These are phyloP conservation scores for Rhopilema esculentum DNA, from an alignment of 30 jellyfish, hydroid and myxozoan species.

Conservation along the genomic window DNA sequence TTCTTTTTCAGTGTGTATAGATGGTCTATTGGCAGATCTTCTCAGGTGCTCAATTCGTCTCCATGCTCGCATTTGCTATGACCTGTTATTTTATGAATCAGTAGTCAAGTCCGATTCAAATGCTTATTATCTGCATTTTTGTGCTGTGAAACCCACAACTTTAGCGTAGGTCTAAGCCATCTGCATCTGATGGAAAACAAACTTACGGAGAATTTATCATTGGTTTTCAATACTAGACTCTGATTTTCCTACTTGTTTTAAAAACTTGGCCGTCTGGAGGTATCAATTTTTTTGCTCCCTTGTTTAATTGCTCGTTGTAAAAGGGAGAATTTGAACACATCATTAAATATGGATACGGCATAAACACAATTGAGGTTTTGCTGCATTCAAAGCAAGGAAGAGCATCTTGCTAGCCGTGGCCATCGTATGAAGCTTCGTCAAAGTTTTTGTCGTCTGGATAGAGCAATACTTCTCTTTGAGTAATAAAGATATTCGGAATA, in stretches of 20 bases:
- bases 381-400: neutral
- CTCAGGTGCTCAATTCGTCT: conserved; percentile 12
- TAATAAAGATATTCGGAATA: neutral
- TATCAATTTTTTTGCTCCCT: neutral
- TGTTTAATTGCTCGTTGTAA: neutral
- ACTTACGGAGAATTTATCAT: neutral
- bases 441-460: neutral
- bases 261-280: neutral
- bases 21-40: neutral
- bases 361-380: neutral
- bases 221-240: neutral
- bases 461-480: neutral
- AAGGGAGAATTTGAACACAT: neutral
- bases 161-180: neutral
- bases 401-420: neutral
- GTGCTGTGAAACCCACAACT: neutral
- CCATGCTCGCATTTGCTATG: conserved; percentile 21
- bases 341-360: neutral
- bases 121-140: conserved; percentile 9
- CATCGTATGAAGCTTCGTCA: neutral
- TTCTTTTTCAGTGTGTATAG: neutral
- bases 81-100: conserved; percentile 43
- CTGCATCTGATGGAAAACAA: neutral
- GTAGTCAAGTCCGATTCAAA: conserved; percentile 44
- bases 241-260: neutral